These are phyloP conservation scores for Myiotriccus ornatus DNA, from an alignment of 2,797 vertebrate genomes.

Conservation along the genomic window DNA sequence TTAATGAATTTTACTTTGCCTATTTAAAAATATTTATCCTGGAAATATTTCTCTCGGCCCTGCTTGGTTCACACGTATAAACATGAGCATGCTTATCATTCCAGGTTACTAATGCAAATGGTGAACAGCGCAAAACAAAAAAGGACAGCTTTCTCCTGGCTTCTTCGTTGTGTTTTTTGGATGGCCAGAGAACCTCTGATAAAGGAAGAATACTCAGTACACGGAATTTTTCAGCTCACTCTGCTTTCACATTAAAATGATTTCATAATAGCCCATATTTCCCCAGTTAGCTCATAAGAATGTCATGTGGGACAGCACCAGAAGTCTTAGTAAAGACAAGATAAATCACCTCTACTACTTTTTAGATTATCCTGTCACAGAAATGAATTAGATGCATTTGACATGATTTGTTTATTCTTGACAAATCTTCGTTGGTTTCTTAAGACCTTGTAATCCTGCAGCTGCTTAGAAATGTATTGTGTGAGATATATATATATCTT, in stretches of 20 bases:
- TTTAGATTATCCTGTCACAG: constrained; percentile 27
- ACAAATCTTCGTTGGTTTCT: constrained; percentile 27
- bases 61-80: neutral
- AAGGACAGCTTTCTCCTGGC: neutral
- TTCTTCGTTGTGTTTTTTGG: neutral
- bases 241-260: neutral
- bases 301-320: constrained; percentile 12
- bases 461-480: neutral
- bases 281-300: constrained; percentile 21
- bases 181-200: neutral
- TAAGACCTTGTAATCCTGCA: constrained; percentile 29
- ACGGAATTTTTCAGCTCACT: neutral
- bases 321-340: constrained; percentile 19
- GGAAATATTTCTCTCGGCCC: neutral
- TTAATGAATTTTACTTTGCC: neutral
- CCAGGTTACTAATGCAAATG: neutral
- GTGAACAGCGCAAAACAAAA: neutral
- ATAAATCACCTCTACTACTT: constrained; percentile 31
- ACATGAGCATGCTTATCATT: neutral
- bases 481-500: neutral
- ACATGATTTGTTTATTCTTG: constrained; percentile 48
- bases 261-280: constrained; percentile 23
- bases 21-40: neutral
- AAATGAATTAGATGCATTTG: neutral
- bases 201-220: neutral